Conservation (phyloP, 2,797 vertebrate genomes). For the Sardinella longiceps region DNA sequence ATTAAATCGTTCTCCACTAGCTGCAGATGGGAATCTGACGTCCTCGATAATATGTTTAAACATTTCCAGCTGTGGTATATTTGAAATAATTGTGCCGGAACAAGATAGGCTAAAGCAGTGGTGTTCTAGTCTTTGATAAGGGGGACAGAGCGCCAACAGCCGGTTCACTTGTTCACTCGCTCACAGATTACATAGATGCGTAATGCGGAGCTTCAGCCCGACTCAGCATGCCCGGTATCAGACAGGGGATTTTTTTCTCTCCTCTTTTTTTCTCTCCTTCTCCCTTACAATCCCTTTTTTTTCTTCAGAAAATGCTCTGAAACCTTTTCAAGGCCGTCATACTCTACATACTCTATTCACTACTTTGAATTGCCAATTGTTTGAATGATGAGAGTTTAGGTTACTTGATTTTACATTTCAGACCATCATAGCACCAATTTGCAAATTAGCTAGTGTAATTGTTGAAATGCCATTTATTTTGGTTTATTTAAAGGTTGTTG, state of each 20-base stretch:
- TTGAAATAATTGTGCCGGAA: not conserved
- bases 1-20: not conserved
- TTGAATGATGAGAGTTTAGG: not conserved
- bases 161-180: conserved; percentile 17
- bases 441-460: not conserved
- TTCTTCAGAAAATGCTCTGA: not conserved
- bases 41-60: not conserved
- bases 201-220: not conserved
- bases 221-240: not conserved
- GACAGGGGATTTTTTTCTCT: not conserved
- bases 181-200: not conserved
- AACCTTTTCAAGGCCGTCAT: not conserved
- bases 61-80: not conserved
- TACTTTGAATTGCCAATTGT: not conserved
- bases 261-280: no score
- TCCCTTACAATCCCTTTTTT: no score
- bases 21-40: not conserved
- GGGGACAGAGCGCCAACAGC: conserved; percentile 20
- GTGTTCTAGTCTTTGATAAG: conserved; percentile 13
- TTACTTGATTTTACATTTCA: not conserved
- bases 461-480: not conserved
- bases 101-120: conserved; percentile 8
- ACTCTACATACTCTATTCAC: not conserved
- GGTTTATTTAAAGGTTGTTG: not conserved
- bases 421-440: not conserved